Percentiles rank a stretch among this genome's conserved stretches.
Conservation (phyloP, 2,797 vertebrate genomes). For the Pelochelys cantorii region DNA sequence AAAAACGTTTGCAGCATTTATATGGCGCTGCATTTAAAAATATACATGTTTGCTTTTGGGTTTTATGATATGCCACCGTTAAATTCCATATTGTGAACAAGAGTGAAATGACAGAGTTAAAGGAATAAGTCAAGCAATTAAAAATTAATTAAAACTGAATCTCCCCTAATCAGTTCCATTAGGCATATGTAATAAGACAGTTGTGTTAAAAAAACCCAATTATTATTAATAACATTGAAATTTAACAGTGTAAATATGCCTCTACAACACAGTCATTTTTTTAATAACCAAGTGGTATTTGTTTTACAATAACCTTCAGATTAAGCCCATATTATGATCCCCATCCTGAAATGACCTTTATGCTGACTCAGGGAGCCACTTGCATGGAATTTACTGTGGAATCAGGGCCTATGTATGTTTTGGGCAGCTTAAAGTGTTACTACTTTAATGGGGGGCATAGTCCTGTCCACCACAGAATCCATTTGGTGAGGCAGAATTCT, state of each 20-base stretch:
- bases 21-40: background rate
- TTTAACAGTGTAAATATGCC: background rate
- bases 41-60: background rate
- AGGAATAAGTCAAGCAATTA: background rate
- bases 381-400: background rate
- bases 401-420: background rate
- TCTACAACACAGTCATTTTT: background rate
- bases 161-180: background rate
- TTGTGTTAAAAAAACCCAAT: background rate
- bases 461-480: background rate
- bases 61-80: background rate
- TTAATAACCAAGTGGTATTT: background rate
- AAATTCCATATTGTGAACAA: background rate
- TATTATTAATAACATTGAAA: constrained; percentile 3
- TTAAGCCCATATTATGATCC: background rate
- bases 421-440: background rate
- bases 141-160: background rate
- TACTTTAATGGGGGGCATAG: background rate
- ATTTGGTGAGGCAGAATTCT: background rate
- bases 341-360: background rate
- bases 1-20: background rate
- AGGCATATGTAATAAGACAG: background rate
- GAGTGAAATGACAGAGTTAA: background rate
- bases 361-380: background rate
- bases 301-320: background rate